Evolutionary conservation across 2,888 invertebrate genomes (phyloP).

Genomic region (Synanthedon formicaeformis): DNA sequence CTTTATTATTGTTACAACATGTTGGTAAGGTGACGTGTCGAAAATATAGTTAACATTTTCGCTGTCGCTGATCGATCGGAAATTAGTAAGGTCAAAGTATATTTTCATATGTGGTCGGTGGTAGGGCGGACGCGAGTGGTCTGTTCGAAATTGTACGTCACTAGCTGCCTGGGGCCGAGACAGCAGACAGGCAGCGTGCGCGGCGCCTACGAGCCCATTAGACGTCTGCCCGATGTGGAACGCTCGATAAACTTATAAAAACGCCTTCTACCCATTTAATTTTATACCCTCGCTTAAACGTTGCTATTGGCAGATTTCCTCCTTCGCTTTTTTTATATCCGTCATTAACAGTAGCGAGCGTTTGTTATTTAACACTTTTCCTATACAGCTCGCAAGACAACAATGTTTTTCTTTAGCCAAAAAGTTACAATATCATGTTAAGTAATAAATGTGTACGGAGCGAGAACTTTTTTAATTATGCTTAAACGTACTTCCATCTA

Average conservation of each 20-base stretch:
- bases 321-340: constrained; percentile 49
- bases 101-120: constrained; percentile 11
- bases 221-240: constrained; percentile 62
- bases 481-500: background rate
- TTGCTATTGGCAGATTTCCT: constrained; percentile 66
- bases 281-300: constrained; percentile 64
- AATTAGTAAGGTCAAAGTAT: constrained; percentile 32
- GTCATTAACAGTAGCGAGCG: constrained; percentile 21
- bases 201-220: constrained; percentile 66
- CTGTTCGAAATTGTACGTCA: constrained; percentile 21
- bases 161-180: constrained; percentile 46
- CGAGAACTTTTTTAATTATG: background rate
- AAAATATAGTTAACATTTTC: constrained; percentile 22
- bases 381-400: background rate
- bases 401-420: background rate
- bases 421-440: no score
- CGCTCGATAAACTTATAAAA: constrained; percentile 71
- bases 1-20: background rate
- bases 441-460: background rate
- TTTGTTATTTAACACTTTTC: constrained; percentile 45
- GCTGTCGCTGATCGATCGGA: constrained; percentile 30
- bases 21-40: constrained; percentile 20
- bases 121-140: constrained; percentile 12
- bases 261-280: constrained; percentile 68
- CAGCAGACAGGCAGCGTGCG: constrained; percentile 62